Conservation (phyloP, 2,797 vertebrate genomes). For the Microhierax caerulescens region DNA sequence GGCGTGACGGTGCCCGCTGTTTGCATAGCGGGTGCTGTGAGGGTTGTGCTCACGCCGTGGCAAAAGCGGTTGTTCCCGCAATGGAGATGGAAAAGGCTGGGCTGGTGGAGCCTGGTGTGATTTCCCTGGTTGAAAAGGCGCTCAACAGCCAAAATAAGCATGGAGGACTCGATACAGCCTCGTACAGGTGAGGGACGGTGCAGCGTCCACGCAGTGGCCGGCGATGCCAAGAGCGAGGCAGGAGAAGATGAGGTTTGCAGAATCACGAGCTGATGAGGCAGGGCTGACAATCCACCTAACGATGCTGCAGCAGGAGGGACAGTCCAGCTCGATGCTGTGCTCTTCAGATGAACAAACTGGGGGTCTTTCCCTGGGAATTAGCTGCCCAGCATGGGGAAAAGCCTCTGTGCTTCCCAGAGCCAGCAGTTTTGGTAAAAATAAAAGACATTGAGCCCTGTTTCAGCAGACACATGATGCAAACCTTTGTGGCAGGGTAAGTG, state of each 20-base stretch:
- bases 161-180: rapidly evolving
- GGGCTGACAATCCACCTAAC: neutral
- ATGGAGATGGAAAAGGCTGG: rapidly evolving
- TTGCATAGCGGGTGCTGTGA: neutral
- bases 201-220: rapidly evolving
- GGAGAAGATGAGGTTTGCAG: neutral
- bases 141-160: neutral
- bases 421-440: neutral
- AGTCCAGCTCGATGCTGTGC: neutral
- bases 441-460: rapidly evolving
- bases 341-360: neutral
- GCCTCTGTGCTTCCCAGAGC: neutral
- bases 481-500: neutral
- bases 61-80: rapidly evolving
- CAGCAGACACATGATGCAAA: neutral
- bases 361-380: neutral
- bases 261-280: neutral
- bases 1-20: rapidly evolving
- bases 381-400: rapidly evolving
- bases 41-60: rapidly evolving
- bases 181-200: neutral
- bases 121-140: neutral
- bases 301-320: neutral
- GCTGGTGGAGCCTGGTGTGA: neutral
- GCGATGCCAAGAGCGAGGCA: neutral